Base-by-base conservation (phyloP, 2,797 vertebrate genomes). In the Siniperca undulata region DNA sequence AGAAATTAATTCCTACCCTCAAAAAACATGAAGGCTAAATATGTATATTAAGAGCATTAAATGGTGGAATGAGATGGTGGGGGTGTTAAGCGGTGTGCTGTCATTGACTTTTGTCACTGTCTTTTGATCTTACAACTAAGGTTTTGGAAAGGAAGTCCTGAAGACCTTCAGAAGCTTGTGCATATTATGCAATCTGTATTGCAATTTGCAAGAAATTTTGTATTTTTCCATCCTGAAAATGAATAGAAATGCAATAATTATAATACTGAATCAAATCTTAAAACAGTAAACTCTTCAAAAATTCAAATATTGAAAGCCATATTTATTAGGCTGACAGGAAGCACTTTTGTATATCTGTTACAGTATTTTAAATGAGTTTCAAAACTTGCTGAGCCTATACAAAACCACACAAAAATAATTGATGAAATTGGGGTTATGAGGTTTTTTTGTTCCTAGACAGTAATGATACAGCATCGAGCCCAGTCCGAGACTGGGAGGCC, bases 401-500 rank as follows among this genome's bases (percentile, higher is more conserved):
- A 56, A 42, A 22, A 72, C 10, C 11, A 44, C 12, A 19, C 24
- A 52, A 81, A 68, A n/a, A 10, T 36, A 66, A 66, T 0, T 19
- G 11, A 38, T 72, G 1, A 61, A 46, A 62, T 9, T 8, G 8
- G 9, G 27, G 19, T 62, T 44, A 13, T 24, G 7, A 17, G 27
- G 0, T 16, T 77, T 36, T 74, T 79, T 62, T 30, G 7, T 59
- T 77, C 42, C 74, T 48, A 62, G 61, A 60, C 22, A 50, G 56
- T 36, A 75, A n/a, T 46, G 59, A 81, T 44, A 74, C 12, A 87
- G 42, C 74, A 76, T 81, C 67, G 75, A 77, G 83, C 34, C 62
- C 22, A 24, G 70, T 44, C 24, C 10, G 46, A 89, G 87, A 74
- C 78, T 72, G 56, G 68, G 80, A 91, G 76, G 87, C 85, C 81